These are phyloP conservation scores for Netelia inedita DNA, from an alignment of 2,888 invertebrate species.

Conservation along the genomic window DNA sequence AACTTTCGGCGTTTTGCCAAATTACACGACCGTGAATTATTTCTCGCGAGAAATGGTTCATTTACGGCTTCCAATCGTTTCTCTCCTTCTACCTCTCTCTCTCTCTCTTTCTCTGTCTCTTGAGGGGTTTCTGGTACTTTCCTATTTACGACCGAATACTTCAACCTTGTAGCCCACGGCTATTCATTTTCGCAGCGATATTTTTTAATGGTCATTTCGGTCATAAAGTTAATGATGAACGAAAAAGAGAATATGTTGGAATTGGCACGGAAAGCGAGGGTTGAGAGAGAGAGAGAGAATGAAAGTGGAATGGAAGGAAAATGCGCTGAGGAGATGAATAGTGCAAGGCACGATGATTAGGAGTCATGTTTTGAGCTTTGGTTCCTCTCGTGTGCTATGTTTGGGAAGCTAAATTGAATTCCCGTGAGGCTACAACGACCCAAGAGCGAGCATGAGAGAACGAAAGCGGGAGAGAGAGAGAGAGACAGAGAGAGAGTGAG, in stretches of 20 bases:
- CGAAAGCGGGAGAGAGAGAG: background rate
- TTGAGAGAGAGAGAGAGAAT: constrained; percentile 2
- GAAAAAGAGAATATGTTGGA: constrained; percentile 58
- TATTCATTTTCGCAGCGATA: constrained; percentile 38
- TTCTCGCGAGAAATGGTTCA: constrained; percentile 48
- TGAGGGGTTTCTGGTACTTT: constrained; percentile 3
- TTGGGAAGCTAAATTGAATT: constrained; percentile 59
- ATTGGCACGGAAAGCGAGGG: constrained; percentile 35
- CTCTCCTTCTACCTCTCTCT: constrained; percentile 13
- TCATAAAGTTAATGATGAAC: constrained; percentile 45
- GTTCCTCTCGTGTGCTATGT: constrained; percentile 21
- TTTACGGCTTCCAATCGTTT: constrained; percentile 54
- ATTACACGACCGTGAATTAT: constrained; percentile 61
- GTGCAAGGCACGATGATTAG: constrained; percentile 25
- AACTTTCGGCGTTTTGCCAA: constrained; percentile 64
- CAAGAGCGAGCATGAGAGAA: constrained; percentile 29
- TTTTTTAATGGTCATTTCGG: constrained; percentile 8
- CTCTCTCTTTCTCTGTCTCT: background rate
- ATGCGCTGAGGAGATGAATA: background rate
- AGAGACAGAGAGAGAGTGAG: background rate
- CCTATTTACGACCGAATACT: constrained; percentile 44
- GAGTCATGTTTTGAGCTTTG: constrained; percentile 42
- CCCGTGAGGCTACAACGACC: constrained; percentile 42
- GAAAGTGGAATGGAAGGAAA: constrained; percentile 9
- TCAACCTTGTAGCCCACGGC: background rate